A percentile compares a stretch with the other conserved stretches of the same genome.
Conservation (phyloP, 2,113 vertebrate genomes). For the Mastomys natalensis region DNA sequence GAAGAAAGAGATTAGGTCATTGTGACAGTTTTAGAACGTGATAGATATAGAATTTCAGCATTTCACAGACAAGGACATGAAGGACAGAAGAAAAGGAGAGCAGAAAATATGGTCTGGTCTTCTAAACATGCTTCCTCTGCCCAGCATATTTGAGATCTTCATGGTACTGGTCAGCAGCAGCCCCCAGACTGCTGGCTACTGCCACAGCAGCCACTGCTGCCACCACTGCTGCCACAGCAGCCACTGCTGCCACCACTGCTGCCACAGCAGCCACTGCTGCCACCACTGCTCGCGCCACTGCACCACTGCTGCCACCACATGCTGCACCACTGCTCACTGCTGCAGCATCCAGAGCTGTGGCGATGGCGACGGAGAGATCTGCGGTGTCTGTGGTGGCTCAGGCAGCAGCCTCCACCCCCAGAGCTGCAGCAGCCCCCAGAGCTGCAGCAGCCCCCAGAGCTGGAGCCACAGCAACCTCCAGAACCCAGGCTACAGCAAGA, state of each 20-base stretch:
- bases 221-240: neutral
- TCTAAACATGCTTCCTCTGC: neutral
- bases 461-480: neutral
- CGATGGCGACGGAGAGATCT: neutral
- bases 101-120: neutral
- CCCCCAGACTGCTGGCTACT: slow-evolving; percentile 35
- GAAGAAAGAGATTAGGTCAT: neutral
- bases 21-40: neutral
- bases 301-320: neutral
- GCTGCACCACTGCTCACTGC: neutral
- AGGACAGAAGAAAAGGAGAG: neutral
- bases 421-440: neutral
- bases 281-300: neutral
- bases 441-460: neutral
- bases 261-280: neutral
- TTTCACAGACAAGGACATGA: neutral
- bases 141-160: neutral
- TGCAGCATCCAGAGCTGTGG: neutral
- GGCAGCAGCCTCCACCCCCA: neutral
- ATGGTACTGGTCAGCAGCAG: neutral
- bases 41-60: neutral
- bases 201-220: neutral
- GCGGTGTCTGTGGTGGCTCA: neutral
- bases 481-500: neutral
- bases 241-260: neutral